A percentile compares a stretch with the other conserved stretches of the same genome.
These are phyloP conservation scores for Melikaiella ostensackeni DNA, from an alignment of 2,888 invertebrate genomes.

Conservation along the genomic window DNA sequence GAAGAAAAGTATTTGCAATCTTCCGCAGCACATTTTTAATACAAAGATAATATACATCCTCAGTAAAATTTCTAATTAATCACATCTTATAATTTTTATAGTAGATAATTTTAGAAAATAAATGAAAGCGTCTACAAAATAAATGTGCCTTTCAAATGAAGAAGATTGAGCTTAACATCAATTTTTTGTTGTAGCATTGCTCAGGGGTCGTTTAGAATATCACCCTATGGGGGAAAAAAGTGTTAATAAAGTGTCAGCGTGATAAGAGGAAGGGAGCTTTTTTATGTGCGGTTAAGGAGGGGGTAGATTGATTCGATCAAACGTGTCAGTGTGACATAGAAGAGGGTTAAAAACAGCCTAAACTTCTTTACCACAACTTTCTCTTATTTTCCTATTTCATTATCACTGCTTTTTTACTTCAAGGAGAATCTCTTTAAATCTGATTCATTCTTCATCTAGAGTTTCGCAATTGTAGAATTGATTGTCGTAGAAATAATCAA, in stretches of 20 bases:
- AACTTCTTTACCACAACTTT: background rate
- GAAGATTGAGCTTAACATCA: constrained; percentile 6
- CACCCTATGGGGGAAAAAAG: background rate
- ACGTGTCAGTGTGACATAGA: constrained; percentile 4
- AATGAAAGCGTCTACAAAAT: background rate
- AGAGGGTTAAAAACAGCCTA: constrained; percentile 8
- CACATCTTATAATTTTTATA: background rate
- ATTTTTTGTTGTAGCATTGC: background rate
- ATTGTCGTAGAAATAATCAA: too few relatives aligned
- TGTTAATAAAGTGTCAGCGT: constrained; percentile 24
- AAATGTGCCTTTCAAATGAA: constrained; percentile 9
- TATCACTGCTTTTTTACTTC: background rate
- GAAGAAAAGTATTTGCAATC: too few relatives aligned
- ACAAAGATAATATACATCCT: too few relatives aligned
- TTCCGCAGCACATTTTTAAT: too few relatives aligned
- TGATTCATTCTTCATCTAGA: background rate
- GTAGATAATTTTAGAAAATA: background rate
- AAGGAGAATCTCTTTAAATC: background rate
- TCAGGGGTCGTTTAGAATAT: background rate
- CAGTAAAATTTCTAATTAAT: too few relatives aligned
- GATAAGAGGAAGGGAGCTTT: constrained; percentile 19
- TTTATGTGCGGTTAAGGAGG: constrained; percentile 1
- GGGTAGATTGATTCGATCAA: constrained; percentile 29
- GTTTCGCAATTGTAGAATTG: too few relatives aligned
- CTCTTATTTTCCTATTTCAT: background rate